Evolutionary conservation across 1,140 invertebrate species (phyloP).

Genomic region (Vanessa atalanta): DNA sequence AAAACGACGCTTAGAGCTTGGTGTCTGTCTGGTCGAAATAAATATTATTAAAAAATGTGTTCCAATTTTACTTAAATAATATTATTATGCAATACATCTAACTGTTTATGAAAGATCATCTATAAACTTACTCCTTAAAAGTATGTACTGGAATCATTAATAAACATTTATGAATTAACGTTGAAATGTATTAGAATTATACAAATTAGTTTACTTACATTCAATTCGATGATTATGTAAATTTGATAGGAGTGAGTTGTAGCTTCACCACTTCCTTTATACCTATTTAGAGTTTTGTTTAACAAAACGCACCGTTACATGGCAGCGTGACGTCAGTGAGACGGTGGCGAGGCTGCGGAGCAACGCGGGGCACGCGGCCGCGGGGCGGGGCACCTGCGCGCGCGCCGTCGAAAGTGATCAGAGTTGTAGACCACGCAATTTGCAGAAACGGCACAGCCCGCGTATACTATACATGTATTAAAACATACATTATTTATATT

Average conservation of each 20-base stretch:
- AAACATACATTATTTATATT: slow-evolving; percentile 5
- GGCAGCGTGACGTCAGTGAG: slow-evolving; percentile 26
- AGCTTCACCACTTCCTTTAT: slow-evolving; percentile 25
- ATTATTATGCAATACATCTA: neutral
- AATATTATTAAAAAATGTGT: neutral
- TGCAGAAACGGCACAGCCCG: slow-evolving; percentile 46
- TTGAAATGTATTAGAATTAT: neutral
- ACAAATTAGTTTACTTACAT: neutral
- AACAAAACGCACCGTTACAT: slow-evolving; percentile 67
- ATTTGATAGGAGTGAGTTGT: slow-evolving; percentile 5
- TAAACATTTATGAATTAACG: too few species aligned
- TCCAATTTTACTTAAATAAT: neutral
- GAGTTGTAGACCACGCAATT: slow-evolving; percentile 47
- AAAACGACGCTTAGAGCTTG: slow-evolving; percentile 45
- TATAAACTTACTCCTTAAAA: too few species aligned
- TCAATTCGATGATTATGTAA: neutral
- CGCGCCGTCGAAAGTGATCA: slow-evolving; percentile 62
- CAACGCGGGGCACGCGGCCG: slow-evolving; percentile 25
- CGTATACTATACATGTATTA: slow-evolving; percentile 3
- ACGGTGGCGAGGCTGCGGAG: slow-evolving; percentile 23
- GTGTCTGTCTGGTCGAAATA: slow-evolving; percentile 5
- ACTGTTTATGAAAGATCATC: too few species aligned
- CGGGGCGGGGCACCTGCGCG: slow-evolving; percentile 52
- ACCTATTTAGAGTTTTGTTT: slow-evolving; percentile 48
- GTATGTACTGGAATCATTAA: too few species aligned